Conservation (phyloP, 2,113 vertebrate genomes). For the Psammodynastes pulverulentus region DNA sequence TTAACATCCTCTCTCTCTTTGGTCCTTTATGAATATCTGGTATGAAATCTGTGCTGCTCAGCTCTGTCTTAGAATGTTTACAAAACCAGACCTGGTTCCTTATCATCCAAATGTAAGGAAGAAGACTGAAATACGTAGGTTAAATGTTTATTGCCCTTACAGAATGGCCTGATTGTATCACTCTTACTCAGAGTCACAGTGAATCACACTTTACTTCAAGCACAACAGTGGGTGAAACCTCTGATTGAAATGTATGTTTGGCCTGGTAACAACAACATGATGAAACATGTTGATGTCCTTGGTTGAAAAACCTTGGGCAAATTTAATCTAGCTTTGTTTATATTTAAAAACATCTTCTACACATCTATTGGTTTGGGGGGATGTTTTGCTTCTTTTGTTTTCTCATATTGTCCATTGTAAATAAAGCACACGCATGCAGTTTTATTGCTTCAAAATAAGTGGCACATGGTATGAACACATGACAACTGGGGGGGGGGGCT, state of each 20-base stretch:
- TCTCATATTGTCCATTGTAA: not conserved
- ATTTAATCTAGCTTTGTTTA: not conserved
- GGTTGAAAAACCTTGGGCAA: not conserved
- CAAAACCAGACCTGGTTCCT: conserved; percentile 8
- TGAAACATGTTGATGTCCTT: not conserved
- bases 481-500: not conserved
- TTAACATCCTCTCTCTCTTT: not conserved
- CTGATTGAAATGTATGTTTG: not conserved
- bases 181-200: not conserved
- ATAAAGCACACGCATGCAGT: not conserved
- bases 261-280: not conserved
- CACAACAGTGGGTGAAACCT: not conserved
- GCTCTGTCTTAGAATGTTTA: conserved; percentile 37
- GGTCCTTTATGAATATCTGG: conserved; percentile 7
- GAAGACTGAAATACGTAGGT: conserved; percentile 13
- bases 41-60: conserved; percentile 15
- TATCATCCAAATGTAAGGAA: conserved; percentile 18
- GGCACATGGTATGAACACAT: not conserved
- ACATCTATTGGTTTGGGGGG: not conserved
- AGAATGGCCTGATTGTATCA: not conserved
- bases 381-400: not conserved
- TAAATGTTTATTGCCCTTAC: not conserved
- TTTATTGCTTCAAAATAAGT: not conserved
- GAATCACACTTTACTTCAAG: conserved; percentile 21
- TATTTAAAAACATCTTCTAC: not conserved